These are phyloP conservation scores for Meta bourneti DNA, from an alignment of 2,888 invertebrate genomes.

Conservation along the genomic window DNA sequence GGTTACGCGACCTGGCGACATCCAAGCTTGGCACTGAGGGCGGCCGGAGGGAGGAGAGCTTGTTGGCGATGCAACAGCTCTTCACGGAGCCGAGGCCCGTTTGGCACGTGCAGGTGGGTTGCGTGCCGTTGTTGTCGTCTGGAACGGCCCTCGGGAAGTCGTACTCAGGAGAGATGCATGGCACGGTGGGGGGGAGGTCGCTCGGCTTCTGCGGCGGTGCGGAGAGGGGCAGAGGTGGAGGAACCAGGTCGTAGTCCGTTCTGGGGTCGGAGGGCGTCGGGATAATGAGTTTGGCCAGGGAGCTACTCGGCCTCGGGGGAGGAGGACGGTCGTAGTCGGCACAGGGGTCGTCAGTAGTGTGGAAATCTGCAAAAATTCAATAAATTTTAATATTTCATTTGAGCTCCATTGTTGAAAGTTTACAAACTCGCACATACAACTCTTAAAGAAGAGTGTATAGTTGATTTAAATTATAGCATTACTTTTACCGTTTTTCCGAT, in stretches of 20 bases:
- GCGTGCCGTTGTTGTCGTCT: slow-evolving; percentile 35
- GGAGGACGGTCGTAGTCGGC: slow-evolving; percentile 65
- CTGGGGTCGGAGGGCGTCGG: slow-evolving; percentile 22
- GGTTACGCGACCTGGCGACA: slow-evolving; percentile 19
- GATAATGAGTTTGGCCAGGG: neutral
- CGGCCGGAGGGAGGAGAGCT: slow-evolving; percentile 27
- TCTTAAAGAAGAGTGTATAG: too few relatives aligned
- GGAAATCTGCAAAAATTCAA: slow-evolving; percentile 39
- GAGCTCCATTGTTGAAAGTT: too few relatives aligned
- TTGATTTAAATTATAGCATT: too few relatives aligned
- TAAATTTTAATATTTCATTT: neutral
- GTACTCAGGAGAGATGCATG: slow-evolving; percentile 41
- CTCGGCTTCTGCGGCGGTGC: slow-evolving; percentile 44
- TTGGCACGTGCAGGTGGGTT: slow-evolving; percentile 48
- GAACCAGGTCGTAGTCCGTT: slow-evolving; percentile 65
- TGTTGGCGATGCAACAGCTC: slow-evolving; percentile 58
- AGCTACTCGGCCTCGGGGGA: slow-evolving; percentile 52
- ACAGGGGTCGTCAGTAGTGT: slow-evolving; percentile 38
- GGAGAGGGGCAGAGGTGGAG: slow-evolving; percentile 63
- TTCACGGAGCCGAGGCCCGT: slow-evolving; percentile 51
- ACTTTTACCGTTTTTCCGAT: too few relatives aligned
- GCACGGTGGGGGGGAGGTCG: slow-evolving; percentile 47
- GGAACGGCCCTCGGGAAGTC: slow-evolving; percentile 50
- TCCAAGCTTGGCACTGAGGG: slow-evolving; percentile 62
- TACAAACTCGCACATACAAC: neutral